These are phyloP conservation scores for Stenopsyche tienmushanensis DNA, from an alignment of 1,140 invertebrate genomes.

Conservation along the genomic window DNA sequence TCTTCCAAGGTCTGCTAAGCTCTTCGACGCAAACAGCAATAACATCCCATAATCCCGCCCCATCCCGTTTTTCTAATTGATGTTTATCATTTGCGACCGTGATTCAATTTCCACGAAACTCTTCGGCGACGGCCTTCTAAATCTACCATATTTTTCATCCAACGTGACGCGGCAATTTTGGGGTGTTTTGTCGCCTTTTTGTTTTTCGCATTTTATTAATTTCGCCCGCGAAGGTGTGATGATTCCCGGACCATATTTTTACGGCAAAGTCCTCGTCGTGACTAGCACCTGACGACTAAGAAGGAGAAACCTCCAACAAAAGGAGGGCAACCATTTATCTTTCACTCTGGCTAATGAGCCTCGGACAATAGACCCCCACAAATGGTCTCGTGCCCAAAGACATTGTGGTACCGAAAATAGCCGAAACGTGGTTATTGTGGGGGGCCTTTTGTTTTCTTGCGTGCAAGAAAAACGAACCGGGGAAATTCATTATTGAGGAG, in stretches of 20 bases:
- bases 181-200: too few species aligned
- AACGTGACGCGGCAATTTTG: neutral
- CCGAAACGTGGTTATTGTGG: conserved; percentile 4
- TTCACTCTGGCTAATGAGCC: conserved; percentile 14
- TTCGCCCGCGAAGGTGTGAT: too few species aligned
- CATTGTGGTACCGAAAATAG: conserved; percentile 3
- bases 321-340: conserved; percentile 5
- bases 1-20: too few species aligned
- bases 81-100: too few species aligned
- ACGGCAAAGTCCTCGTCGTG: neutral
- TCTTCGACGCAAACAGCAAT: too few species aligned
- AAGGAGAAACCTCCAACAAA: neutral
- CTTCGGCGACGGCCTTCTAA: too few species aligned
- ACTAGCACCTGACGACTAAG: neutral
- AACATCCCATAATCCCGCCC: too few species aligned
- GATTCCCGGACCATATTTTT: neutral
- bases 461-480: neutral
- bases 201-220: neutral
- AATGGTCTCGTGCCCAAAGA: conserved; percentile 19
- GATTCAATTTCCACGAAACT: too few species aligned
- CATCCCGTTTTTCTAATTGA: too few species aligned
- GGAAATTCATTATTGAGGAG: neutral
- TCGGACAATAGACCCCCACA: conserved; percentile 18
- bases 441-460: conserved; percentile 4
- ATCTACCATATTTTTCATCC: neutral